Base-by-base conservation (phyloP, 2,888 invertebrate species). In the Drosophila mimica region DNA sequence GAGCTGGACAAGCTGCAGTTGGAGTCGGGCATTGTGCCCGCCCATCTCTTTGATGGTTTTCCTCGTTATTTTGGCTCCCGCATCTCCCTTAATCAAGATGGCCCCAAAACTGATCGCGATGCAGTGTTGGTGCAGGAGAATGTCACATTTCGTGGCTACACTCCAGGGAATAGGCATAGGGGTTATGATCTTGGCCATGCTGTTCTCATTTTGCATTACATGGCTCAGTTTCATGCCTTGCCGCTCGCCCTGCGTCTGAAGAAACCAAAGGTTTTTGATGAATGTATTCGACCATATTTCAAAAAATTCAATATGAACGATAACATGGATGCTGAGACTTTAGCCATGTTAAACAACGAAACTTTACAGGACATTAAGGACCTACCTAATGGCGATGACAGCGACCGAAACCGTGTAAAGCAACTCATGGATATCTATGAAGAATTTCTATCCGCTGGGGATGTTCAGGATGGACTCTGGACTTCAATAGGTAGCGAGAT, bases 111-210 rank as follows among this genome's bases (percentile, higher is more conserved):
- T 1, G 95, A 95, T 76, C 94, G 95, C 0, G 93, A 95, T 76
- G 95, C 95, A 0, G 94, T 94, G 1, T 91, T 95, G 15, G 83
- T 95, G 5, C 93, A 95, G 82, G 95, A 95, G 79, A 95, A 95
- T 88, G 81, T 95, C 4, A 94, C 94, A 70, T 76, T 83, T 0
- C 88, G 91, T 20, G 95, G 94, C 0, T 95, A 94, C 77, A 93
- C 92, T 59, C 94, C 94, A 0, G 94, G 93, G 2, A 93, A 95
- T 70, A 93, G 95, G 43, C 87, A 92, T 43, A 84, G 90, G 66
- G 94, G 95, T 62, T 94, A 94, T 58, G 94, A 95, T 85, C 85
- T 94, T 43, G 91, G 92, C 0, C 94, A 94, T 53, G 92, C 94
- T 0, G 92, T 91, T 62, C 67, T 94, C 1, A 93, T 94, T 7